phyloP scores from a whole-genome alignment of 2,888 invertebrate genomes.

The Odontomyia ornata region DNA sequence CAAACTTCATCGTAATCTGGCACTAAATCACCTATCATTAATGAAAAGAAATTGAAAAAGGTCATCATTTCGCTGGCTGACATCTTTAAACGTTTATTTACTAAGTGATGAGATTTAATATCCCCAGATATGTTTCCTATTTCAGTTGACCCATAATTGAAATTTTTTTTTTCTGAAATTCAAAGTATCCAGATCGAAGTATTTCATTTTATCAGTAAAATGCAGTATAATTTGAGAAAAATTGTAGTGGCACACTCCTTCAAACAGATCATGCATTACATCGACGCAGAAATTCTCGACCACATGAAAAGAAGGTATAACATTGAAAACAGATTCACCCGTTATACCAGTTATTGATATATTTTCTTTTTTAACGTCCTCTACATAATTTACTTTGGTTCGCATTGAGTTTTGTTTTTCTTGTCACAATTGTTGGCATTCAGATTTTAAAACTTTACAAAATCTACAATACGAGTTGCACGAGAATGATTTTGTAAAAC shows the following conservation, averaged over 20 bases:
- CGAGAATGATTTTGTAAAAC: slow-evolving; percentile 42
- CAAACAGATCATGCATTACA: slow-evolving; percentile 20
- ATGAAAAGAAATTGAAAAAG: slow-evolving; percentile 51
- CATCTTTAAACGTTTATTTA: slow-evolving; percentile 27
- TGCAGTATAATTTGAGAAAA: slow-evolving; percentile 27
- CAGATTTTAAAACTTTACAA: slow-evolving; percentile 36
- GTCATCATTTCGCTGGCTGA: slow-evolving; percentile 53
- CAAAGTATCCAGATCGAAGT: slow-evolving; percentile 24
- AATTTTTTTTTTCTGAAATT: slow-evolving; percentile 29
- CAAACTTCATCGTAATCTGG: slow-evolving; percentile 52
- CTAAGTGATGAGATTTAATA: slow-evolving; percentile 19
- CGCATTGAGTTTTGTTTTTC: slow-evolving; percentile 32
- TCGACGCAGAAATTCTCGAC: slow-evolving; percentile 18
- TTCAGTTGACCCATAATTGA: slow-evolving; percentile 39
- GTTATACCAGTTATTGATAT: slow-evolving; percentile 22
- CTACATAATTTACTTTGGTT: slow-evolving; percentile 35
- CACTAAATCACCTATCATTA: slow-evolving; percentile 53
- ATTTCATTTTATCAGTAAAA: slow-evolving; percentile 32
- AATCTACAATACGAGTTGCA: slow-evolving; percentile 44
- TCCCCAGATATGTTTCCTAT: slow-evolving; percentile 35
- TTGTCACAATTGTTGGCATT: background rate
- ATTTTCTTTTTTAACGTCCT: slow-evolving; percentile 4
- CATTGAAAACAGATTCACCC: background rate
- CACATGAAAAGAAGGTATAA: no score
- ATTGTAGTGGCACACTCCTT: slow-evolving; percentile 28